phyloP scores from a whole-genome alignment of 2,797 vertebrate species.

The Ispidina lecontei region DNA sequence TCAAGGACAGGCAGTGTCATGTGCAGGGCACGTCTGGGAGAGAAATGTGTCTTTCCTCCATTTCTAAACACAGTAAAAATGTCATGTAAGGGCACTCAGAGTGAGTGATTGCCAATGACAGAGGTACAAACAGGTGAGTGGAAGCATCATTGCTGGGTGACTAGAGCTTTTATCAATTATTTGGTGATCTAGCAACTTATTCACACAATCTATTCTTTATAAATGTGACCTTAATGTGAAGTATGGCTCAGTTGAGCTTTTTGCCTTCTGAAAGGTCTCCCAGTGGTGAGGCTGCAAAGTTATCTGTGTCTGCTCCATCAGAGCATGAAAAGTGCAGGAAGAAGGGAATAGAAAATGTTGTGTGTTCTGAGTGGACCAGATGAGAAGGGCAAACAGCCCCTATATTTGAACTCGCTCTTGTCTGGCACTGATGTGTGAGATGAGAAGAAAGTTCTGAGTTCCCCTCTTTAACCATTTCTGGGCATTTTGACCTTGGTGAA shows the following conservation, averaged over 20 bases:
- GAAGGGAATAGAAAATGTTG: not conserved
- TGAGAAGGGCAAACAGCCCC: not conserved
- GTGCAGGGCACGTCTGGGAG: not conserved
- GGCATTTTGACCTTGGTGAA: not conserved
- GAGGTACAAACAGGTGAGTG: not conserved
- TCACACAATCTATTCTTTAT: not conserved
- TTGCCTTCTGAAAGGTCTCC: not conserved
- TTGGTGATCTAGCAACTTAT: not conserved
- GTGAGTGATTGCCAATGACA: not conserved
- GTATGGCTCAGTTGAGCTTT: not conserved
- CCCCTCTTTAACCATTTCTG: not conserved
- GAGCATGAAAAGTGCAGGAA: not conserved
- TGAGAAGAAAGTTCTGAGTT: not conserved
- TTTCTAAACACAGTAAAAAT: not conserved
- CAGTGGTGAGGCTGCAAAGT: not conserved
- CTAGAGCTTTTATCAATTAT: not conserved
- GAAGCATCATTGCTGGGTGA: not conserved
- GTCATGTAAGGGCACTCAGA: not conserved
- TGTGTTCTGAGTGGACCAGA: not conserved
- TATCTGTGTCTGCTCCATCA: not conserved
- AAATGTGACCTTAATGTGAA: not conserved
- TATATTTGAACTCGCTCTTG: not conserved
- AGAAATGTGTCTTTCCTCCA: not conserved
- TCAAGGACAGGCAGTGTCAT: not conserved
- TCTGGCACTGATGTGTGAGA: accelerated